Evolutionary conservation across 2,888 invertebrate genomes (phyloP), one percentile per base, ranked within the genome.

Genomic region (Formica aserva): DNA sequence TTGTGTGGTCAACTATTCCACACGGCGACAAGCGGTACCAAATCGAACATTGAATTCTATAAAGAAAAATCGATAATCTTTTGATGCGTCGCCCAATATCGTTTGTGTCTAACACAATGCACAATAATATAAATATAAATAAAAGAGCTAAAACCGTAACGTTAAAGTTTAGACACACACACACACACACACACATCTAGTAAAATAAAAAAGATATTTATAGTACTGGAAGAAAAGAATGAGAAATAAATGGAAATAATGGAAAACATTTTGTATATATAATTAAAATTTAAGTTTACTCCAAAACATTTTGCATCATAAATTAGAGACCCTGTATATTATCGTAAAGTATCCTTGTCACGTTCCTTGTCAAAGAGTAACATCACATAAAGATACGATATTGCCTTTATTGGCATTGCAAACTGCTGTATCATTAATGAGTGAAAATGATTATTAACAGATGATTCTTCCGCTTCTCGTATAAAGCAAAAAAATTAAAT

Each of bases 401-500:
- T 18, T 18, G 35, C 38, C 22, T 26, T 32, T 32, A 62, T 32
- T 45, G n/a, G 9, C 29, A 32, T 35, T 26, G 26, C 13, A 52
- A 52, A 77, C 6, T 15, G 35, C 15, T 15, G 0, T 60, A 26
- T 2, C 11, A 22, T 18, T 60, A 48, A 78, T 22, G 13, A 72
- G 26, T 26, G 35, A 35, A 72, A 26, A 80, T 62, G 18, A 80
- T 80, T 78, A 78, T 48, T 29, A 60, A 62, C 22, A 9, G 1
- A 52, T 11, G 18, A 45, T 41, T 48, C 13, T 45, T 45, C 9
- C 41, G 71, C 22, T 35, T 72, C 35, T 72, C 26, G 45, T 18
- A 38, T 32, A 35, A 76, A 82, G 35, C 60, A 76, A 48, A 52
- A 66, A 77, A 83, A 77, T 85, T 52, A 32, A 52, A 41, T 72